Percentiles rank a stretch among this genome's conserved stretches.
These are phyloP conservation scores for Hormiphora californensis DNA, from an alignment of 37 sponge, comb jelly and placozoan species.

Conservation along the genomic window DNA sequence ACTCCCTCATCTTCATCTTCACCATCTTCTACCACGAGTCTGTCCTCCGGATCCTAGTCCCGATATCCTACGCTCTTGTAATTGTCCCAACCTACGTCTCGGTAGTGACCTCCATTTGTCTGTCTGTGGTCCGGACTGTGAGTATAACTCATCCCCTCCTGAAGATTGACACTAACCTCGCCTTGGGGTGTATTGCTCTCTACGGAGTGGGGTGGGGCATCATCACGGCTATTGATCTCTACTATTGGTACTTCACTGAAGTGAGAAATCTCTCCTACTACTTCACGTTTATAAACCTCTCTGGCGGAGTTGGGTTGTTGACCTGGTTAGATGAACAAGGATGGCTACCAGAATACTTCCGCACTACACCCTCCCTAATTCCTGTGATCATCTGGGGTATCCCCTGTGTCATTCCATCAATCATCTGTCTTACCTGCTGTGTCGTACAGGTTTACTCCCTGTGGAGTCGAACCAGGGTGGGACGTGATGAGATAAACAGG, in stretches of 20 bases:
- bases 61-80: conserved; percentile 32
- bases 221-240: neutral
- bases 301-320: neutral
- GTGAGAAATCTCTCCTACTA: neutral
- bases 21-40: neutral
- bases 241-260: neutral
- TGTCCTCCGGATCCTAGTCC: neutral
- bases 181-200: neutral
- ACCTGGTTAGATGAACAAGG: neutral
- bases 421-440: neutral
- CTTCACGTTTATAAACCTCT: conserved; percentile 45
- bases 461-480: neutral
- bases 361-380: neutral
- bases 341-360: neutral
- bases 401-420: conserved; percentile 27
- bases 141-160: neutral
- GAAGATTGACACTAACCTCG: neutral
- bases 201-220: neutral
- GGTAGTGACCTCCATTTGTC: neutral
- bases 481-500: neutral
- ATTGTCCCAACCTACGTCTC: conserved; percentile 23
- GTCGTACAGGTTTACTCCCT: conserved; percentile 3
- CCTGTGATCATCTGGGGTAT: conserved; percentile 34
- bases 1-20: conserved; percentile 47
- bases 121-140: conserved; percentile 25